Conservation (phyloP, 2,113 vertebrate species). For the Eonycteris spelaea region DNA sequence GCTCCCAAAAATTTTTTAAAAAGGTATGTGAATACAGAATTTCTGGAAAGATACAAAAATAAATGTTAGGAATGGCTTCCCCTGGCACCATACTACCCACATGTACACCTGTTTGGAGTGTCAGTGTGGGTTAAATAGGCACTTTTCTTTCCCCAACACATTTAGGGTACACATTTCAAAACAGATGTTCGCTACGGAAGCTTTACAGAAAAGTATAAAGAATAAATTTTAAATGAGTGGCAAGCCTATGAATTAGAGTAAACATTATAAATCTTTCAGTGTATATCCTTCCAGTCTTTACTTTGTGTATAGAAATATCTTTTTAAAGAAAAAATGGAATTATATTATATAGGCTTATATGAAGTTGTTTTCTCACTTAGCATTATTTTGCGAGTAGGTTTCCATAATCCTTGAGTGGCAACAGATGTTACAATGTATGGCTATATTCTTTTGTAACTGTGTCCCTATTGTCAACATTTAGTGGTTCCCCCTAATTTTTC, state of each 20-base stretch:
- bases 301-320: neutral
- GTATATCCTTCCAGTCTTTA: neutral
- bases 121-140: neutral
- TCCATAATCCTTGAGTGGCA: neutral
- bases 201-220: neutral
- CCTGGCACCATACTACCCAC: neutral
- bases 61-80: neutral
- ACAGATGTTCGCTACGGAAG: neutral
- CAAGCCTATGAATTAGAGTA: neutral
- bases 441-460: neutral
- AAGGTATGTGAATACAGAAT: neutral
- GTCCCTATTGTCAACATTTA: neutral
- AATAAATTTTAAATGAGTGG: neutral
- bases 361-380: neutral
- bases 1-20: neutral
- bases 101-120: neutral
- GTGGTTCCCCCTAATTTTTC: neutral
- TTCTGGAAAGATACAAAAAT: neutral
- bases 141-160: neutral
- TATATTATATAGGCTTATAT: neutral
- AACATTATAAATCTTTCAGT: neutral
- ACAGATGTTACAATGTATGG: neutral
- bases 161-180: neutral
- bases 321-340: neutral
- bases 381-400: neutral